Base-by-base conservation (phyloP, 2,888 invertebrate species). In the Cryptocephalus moraei region DNA sequence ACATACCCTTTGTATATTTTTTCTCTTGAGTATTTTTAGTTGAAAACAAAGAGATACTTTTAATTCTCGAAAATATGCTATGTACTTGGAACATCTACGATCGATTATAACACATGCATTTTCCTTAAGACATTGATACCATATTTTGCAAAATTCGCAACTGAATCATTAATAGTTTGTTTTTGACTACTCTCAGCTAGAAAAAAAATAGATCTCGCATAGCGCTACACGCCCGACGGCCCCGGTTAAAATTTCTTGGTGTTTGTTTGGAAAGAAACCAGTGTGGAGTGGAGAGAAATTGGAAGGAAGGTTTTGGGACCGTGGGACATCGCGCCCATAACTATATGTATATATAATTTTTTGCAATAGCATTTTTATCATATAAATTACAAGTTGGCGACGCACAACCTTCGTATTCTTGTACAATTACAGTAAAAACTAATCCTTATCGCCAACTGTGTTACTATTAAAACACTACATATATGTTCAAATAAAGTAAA, bases 391-490 rank as follows among this genome's bases (percentile, higher is more conserved):
- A 52, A 60, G 63, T 56, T 62, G 64, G 64, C 65, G 63, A 63
- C 52, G 62, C 66, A 66, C 66, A 66, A 66, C 66, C 66, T 63
- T 65, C 58, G 56, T 57, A 63, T 58, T 62, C 59, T 62, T 63
- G 56, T 63, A 61, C 55, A 59, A 58, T 58, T 57, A 57, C 52
- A 51, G 47, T 31, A 47, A 47, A 48, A 49, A 63, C 56, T 55
- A 62, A 60, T 62, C 56, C 56, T 54, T 56, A 63, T 63, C 62
- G 65, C 64, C 65, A 65, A 63, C 61, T 53, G 46, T 49, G 52
- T 58, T 56, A 59, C 54, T 49, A 49, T 56, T 58, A 60, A 60
- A 53, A 52, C 50, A 51, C 54, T 49, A 51, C 3, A 4, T 34
- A 34, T 36, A n/a, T 36, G 36, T 11, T 36, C 11, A 6, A 44